Evolutionary conservation across 2,888 invertebrate genomes (phyloP), one percentile per base, ranked within the genome.

Genomic region (Oegoconia quadripuncta): DNA sequence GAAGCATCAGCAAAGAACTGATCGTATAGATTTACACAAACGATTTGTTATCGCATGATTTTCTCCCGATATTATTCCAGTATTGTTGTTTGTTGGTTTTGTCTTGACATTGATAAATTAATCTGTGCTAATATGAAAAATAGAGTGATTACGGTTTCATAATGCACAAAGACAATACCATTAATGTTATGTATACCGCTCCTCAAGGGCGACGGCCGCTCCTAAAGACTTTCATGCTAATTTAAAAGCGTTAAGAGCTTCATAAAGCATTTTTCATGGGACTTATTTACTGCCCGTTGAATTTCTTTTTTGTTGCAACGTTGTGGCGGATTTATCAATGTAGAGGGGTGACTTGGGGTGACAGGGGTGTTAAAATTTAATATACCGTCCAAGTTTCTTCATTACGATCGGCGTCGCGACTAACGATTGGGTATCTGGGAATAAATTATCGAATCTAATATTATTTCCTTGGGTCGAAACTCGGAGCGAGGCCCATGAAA

Each of bases 1-100:
- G 41, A 44, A 27, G 36, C 37, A 37, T 38, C 29, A 13, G 44
- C 37, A 31, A 32, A 39, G 35, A 41, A 45, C 45, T 43, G 28
- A 38, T 41, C 33, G 41, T 44, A 44, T 49, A 39, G 39, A 44
- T 47, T 46, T 32, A 23, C 41, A 22, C 32, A 27, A 39, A 11
- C 23, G 16, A 30, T 30, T 30, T 39, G 30, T 34, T 39, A 29
- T 34, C 23, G 29, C 29, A 11, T 12, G 25, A 37, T 25, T 17
- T 29, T 17, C 17, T 9, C 13, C 27, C 9, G 18, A 27, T 28
- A 15, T 16, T 33, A 16, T 33, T 32, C 16, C 18, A n/a, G n/a
- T 25, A 22, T 22, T 34, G 34, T 37, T 31, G 27, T 32, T 37
- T 32, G 36, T 37, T 37, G 20, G 25, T 16, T 34, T 15, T 17